Base-by-base conservation (phyloP, 2,888 invertebrate genomes). In the Parelbella ahira region DNA sequence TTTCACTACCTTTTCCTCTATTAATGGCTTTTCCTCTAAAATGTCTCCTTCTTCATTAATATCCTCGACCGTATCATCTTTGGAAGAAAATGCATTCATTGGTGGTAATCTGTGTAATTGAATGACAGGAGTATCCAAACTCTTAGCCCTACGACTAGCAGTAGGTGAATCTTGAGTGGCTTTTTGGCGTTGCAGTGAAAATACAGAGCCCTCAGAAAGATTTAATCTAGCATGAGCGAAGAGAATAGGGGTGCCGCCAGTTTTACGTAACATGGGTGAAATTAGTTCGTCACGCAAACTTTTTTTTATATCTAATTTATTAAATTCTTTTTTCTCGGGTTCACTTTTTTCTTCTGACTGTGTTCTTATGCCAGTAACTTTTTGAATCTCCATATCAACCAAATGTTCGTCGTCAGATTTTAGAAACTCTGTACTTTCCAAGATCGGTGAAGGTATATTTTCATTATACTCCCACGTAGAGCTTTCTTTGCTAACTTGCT, bases 61-160 rank as follows among this genome's bases (percentile, higher is more conserved):
- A 56, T 92, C 91, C 54, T 93, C 95, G 0, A 96, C 92, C 0
- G 96, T 96, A 65, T 96, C 96, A 66, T 96, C 96, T 77, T 95
- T 95, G 11, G 95, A 94, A 1, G 95, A 96, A 68, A 95, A 95
- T 0, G 95, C 94, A 73, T 95, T 94, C 72, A 94, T 91, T 3
- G 94, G 93, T 7, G 95, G 95, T 24, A 96, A 74, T 59, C 92
- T 89, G 69, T 93, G 93, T 15, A 95, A 77, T 9, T 94, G 92
- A 60, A 96, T 94, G 10, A 95, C 92, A 1, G 95, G 94, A 1
- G 95, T 93, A 59, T 96, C 96, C 50, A 96, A 86, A 45, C 95
- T 95, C 75, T 95, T 95, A 1, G 95, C 93, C 56, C 95, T 88
- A 36, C 95, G 89, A 39, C 93, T 92, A 2, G 92, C 80, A 3